A percentile compares a stretch with the other conserved stretches of the same genome.
phyloP scores from a whole-genome alignment of 2,888 invertebrate species.

The Fragum whitleyi region DNA sequence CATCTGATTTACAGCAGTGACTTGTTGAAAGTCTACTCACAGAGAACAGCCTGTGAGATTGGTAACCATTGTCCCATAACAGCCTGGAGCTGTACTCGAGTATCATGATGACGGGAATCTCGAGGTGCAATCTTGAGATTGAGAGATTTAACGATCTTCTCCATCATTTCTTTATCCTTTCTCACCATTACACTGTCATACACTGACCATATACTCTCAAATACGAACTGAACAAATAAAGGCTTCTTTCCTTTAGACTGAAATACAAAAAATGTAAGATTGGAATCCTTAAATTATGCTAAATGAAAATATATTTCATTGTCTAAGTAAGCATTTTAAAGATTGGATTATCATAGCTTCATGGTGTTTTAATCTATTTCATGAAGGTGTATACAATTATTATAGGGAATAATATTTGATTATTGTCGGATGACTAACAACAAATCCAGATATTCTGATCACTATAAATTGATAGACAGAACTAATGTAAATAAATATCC shows the following conservation, averaged over 20 bases:
- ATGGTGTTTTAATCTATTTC: too few relatives aligned
- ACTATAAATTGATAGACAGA: too few relatives aligned
- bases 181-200: constrained; percentile 93
- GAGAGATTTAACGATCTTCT: constrained; percentile 87
- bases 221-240: constrained; percentile 95
- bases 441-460: too few relatives aligned
- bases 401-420: too few relatives aligned
- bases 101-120: constrained; percentile 91
- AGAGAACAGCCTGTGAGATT: constrained; percentile 91
- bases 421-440: too few relatives aligned
- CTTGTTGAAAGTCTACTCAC: too few relatives aligned
- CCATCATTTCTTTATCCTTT: constrained; percentile 86
- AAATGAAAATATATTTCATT: not conserved
- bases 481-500: too few relatives aligned
- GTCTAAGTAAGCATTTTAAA: not conserved
- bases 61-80: constrained; percentile 96
- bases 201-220: constrained; percentile 96
- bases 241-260: constrained; percentile 94
- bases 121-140: constrained; percentile 90
- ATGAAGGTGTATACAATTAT: too few relatives aligned
- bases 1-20: too few relatives aligned
- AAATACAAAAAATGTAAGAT: too few relatives aligned
- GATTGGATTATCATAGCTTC: too few relatives aligned
- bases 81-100: constrained; percentile 91
- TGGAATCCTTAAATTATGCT: too few relatives aligned